Percentiles rank a stretch among this genome's conserved stretches.
phyloP scores from a whole-genome alignment of 2,797 vertebrate genomes.

The Clarias pachynema region DNA sequence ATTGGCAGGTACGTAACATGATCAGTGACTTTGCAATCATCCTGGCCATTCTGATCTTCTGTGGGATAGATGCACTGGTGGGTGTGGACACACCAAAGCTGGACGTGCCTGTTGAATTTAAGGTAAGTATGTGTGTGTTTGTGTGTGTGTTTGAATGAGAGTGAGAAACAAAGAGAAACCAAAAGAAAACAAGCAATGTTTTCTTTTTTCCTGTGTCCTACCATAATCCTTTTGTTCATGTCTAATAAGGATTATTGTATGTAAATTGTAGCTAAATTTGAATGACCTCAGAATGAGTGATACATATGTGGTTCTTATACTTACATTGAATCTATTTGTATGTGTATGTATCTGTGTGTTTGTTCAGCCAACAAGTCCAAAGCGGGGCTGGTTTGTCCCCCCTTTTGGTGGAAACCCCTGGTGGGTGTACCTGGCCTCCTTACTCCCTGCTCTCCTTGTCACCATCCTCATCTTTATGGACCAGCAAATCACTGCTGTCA shows the following conservation, averaged over 20 bases:
- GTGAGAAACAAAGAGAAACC: neutral
- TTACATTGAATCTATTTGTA: slow-evolving; percentile 2
- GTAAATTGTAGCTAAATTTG: no score
- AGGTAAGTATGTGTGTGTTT: slow-evolving; percentile 75
- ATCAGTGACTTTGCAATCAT: slow-evolving; percentile 99
- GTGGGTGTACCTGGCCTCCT: slow-evolving; percentile 95
- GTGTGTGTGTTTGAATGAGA: neutral
- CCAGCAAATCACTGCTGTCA: slow-evolving; percentile 98
- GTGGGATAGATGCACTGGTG: slow-evolving; percentile 91
- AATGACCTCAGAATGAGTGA: neutral
- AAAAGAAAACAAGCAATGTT: neutral
- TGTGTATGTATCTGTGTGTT: neutral
- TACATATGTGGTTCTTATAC: neutral
- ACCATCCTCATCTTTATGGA: slow-evolving; percentile 99
- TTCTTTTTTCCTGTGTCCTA: neutral
- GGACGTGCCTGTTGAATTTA: slow-evolving; percentile 97
- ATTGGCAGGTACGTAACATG: slow-evolving; percentile 88
- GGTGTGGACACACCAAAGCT: slow-evolving; percentile 96
- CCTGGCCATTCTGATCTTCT: slow-evolving; percentile 93
- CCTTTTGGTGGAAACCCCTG: slow-evolving; percentile 95
- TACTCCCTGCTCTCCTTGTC: slow-evolving; percentile 91
- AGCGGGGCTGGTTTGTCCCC: slow-evolving; percentile 89
- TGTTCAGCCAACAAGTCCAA: slow-evolving; percentile 87
- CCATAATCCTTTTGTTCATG: neutral
- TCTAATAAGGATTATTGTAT: neutral